phyloP scores from a whole-genome alignment of 2,113 vertebrate genomes.

The Amphiprion ocellaris region DNA sequence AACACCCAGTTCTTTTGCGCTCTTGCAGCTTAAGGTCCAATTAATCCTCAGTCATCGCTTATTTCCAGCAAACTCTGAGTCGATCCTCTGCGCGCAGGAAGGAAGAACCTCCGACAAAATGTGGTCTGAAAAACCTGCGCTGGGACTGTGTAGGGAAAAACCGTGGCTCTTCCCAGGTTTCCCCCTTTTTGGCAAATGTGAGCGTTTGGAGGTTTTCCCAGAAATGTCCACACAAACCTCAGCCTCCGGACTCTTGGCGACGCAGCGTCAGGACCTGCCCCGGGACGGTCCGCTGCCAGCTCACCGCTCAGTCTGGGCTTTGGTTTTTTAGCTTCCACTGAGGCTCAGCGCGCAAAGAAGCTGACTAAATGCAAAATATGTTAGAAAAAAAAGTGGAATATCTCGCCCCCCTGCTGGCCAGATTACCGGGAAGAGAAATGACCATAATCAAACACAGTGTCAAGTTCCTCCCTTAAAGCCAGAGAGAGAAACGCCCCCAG shows the following conservation, averaged over 20 bases:
- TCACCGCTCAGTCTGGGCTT: slow-evolving; percentile 13
- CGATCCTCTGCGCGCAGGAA: not conserved
- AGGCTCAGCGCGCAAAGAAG: not conserved
- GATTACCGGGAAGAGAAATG: slow-evolving; percentile 23
- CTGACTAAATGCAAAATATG: not conserved
- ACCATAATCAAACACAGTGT: slow-evolving; percentile 36
- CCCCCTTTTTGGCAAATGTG: slow-evolving; percentile 39
- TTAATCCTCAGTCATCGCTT: slow-evolving; percentile 11
- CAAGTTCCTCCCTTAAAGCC: slow-evolving; percentile 40
- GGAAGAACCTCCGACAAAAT: not conserved
- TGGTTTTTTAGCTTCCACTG: not conserved
- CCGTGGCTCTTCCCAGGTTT: slow-evolving; percentile 46
- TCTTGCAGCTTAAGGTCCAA: not conserved
- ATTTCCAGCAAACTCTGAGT: not conserved
- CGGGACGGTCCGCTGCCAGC: slow-evolving; percentile 61
- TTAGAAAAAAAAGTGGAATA: not conserved
- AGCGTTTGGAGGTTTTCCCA: slow-evolving; percentile 71
- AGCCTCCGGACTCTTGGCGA: slow-evolving; percentile 70
- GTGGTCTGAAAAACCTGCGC: not conserved
- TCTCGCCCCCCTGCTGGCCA: slow-evolving; percentile 12
- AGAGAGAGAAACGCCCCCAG: slow-evolving; percentile 37
- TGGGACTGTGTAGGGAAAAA: slow-evolving; percentile 21
- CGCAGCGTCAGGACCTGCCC: slow-evolving; percentile 63
- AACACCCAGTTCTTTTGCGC: not conserved
- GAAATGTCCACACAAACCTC: slow-evolving; percentile 75